Conservation (phyloP, 2,888 invertebrate species). For the Xestoiulus laeticollis region DNA sequence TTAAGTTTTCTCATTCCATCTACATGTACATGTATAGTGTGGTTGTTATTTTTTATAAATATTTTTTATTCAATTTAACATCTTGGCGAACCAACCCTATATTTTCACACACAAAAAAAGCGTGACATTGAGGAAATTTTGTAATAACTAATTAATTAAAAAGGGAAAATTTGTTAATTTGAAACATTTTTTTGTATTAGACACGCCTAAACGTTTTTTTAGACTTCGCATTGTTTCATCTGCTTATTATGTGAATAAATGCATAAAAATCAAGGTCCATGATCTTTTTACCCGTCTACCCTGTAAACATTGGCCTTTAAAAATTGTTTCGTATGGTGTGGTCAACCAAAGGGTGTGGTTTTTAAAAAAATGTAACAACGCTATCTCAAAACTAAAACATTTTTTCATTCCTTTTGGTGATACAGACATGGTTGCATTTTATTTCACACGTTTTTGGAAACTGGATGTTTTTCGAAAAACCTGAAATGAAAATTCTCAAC, state of each 20-base stretch:
- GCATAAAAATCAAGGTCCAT: neutral
- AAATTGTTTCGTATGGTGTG: neutral
- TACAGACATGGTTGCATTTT: neutral
- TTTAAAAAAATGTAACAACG: neutral
- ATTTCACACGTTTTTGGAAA: neutral
- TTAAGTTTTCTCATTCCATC: too few relatives aligned
- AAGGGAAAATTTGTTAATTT: neutral
- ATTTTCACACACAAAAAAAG: too few relatives aligned
- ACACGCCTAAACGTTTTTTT: neutral
- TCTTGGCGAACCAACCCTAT: too few relatives aligned
- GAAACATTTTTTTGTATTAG: neutral
- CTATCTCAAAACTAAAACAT: neutral
- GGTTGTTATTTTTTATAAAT: too few relatives aligned
- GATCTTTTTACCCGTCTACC: neutral
- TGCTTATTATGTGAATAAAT: neutral
- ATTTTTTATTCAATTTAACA: too few relatives aligned
- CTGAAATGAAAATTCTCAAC: neutral
- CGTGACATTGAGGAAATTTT: too few relatives aligned
- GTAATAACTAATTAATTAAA: neutral
- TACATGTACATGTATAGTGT: too few relatives aligned
- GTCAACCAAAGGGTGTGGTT: slow-evolving; percentile 11
- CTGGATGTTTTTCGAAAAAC: neutral
- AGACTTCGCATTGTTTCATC: neutral
- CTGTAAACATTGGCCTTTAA: neutral
- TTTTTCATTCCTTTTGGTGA: neutral